Conservation (phyloP, 2,113 vertebrate genomes). For the Mustela lutreola region DNA sequence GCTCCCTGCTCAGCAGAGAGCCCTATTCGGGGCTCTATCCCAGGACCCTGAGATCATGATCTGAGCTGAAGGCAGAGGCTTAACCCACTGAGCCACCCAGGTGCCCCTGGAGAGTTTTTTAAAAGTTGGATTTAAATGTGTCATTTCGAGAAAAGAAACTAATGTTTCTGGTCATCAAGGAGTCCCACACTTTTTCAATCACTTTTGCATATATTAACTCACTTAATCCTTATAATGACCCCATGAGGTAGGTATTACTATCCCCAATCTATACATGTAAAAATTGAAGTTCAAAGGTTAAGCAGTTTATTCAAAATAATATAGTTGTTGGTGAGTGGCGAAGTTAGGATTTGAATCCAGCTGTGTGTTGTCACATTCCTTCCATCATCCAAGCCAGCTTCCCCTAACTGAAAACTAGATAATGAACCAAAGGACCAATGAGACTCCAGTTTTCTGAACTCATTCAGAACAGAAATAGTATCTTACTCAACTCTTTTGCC, state of each 20-base stretch:
- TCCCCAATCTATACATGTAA: not conserved
- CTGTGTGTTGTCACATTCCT: not conserved
- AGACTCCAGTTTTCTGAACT: not conserved
- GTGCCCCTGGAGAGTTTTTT: not conserved
- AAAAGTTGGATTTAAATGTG: slow-evolving; percentile 1
- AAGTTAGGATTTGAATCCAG: not conserved
- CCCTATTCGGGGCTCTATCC: no score
- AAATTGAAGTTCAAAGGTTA: slow-evolving; percentile 17
- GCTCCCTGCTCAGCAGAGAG: no score
- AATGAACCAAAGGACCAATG: not conserved
- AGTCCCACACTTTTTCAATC: not conserved
- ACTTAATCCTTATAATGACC: not conserved
- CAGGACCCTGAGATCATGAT: no score
- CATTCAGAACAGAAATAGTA: not conserved
- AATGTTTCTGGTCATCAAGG: not conserved
- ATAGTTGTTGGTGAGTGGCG: not conserved
- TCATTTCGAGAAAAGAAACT: slow-evolving; percentile 45
- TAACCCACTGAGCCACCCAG: no score
- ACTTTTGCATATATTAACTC: not conserved
- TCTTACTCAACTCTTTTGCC: not conserved
- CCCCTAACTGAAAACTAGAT: not conserved
- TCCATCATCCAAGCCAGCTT: not conserved
- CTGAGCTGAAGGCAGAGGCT: no score
- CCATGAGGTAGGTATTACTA: not conserved
- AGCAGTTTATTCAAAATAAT: not conserved